phyloP scores from a whole-genome alignment of 1,140 invertebrate species.

The Musca domestica region DNA sequence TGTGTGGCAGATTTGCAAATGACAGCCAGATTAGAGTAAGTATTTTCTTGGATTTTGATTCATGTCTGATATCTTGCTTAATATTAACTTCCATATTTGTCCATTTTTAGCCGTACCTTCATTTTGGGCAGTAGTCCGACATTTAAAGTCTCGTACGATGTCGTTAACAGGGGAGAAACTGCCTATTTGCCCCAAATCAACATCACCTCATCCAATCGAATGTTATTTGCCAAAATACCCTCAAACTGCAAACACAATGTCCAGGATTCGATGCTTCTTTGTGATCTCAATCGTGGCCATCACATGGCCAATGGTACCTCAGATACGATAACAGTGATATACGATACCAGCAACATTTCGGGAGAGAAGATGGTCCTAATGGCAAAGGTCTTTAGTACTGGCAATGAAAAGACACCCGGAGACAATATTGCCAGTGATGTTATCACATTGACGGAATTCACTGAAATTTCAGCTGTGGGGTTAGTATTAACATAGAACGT shows the following conservation, averaged over 20 bases:
- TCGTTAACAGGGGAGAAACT: conserved; percentile 52
- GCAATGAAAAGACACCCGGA: conserved; percentile 43
- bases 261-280: conserved; percentile 37
- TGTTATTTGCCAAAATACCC: conserved; percentile 52
- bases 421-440: conserved; percentile 45
- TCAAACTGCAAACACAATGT: conserved; percentile 44
- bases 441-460: conserved; percentile 52
- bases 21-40: conserved; percentile 25
- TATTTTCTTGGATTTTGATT: too few species aligned
- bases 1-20: conserved; percentile 52
- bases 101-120: conserved; percentile 39
- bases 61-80: too few species aligned
- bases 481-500: conserved; percentile 39
- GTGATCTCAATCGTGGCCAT: conserved; percentile 44
- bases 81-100: not conserved
- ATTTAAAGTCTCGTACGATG: conserved; percentile 46
- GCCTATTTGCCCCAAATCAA: conserved; percentile 54
- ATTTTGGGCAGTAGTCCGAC: conserved; percentile 52
- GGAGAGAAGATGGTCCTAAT: conserved; percentile 38
- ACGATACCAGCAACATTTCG: conserved; percentile 46
- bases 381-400: conserved; percentile 53
- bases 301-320: conserved; percentile 41
- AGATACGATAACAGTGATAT: conserved; percentile 46
- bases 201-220: conserved; percentile 45
- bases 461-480: conserved; percentile 54